These are phyloP conservation scores for Phortica magna DNA, from an alignment of 2,888 invertebrate genomes.

Conservation along the genomic window DNA sequence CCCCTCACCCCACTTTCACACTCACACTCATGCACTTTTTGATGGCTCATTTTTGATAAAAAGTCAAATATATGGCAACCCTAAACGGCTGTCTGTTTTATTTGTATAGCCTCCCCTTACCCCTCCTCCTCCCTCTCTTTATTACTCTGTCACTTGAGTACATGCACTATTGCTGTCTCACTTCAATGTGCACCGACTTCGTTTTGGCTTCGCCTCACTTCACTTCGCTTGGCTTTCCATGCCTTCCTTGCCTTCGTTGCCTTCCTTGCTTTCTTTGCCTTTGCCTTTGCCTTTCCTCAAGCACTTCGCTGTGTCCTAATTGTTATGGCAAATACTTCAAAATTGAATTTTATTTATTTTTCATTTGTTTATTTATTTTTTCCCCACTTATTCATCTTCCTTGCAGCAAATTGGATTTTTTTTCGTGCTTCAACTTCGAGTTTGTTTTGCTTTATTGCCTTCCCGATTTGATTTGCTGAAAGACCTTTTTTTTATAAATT, in stretches of 20 bases:
- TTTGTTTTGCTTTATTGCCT: neutral
- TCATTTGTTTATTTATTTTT: neutral
- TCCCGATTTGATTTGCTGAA: too few relatives aligned
- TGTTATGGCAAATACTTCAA: conserved; percentile 16
- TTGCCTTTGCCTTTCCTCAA: neutral
- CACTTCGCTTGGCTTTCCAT: neutral
- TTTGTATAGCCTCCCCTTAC: neutral
- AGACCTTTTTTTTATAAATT: neutral
- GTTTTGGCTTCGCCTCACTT: neutral
- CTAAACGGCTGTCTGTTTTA: neutral
- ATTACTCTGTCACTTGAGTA: neutral
- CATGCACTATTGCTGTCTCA: neutral
- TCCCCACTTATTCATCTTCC: too few relatives aligned
- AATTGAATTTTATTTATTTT: neutral
- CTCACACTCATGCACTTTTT: too few relatives aligned
- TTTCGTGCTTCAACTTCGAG: neutral
- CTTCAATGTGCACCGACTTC: neutral
- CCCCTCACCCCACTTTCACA: too few relatives aligned
- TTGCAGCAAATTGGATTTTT: too few relatives aligned
- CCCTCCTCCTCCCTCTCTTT: neutral
- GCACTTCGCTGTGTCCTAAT: conserved; percentile 16
- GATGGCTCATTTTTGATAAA: conserved; percentile 26
- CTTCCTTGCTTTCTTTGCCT: neutral
- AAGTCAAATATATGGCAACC: conserved; percentile 36
- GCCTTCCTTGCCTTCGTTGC: neutral